Evolutionary conservation across 64 coral and sea anemone genomes (phyloP).

Genomic region (Montipora sp.): DNA sequence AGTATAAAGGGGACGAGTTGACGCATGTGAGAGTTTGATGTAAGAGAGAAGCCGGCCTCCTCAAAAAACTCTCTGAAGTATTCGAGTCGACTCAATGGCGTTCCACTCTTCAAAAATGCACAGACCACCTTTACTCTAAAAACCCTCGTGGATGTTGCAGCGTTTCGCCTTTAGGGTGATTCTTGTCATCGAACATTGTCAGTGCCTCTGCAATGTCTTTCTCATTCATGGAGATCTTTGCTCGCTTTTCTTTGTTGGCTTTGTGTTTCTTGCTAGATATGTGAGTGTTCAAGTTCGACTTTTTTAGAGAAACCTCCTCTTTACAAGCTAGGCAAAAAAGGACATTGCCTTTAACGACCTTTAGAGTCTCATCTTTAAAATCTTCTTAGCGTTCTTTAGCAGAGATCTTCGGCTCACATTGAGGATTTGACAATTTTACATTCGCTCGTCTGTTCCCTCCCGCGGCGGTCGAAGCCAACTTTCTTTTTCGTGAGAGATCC

Average conservation of each 20-base stretch:
- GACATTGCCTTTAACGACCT: background rate
- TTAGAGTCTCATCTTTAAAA: constrained; percentile 38
- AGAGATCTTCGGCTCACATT: background rate
- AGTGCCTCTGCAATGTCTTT: constrained; percentile 36
- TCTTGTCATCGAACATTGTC: background rate
- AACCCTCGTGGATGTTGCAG: constrained; percentile 19
- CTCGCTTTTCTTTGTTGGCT: constrained; percentile 32
- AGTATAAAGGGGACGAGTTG: constrained; percentile 48
- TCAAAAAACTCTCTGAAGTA: constrained; percentile 59
- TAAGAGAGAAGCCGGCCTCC: constrained; percentile 30
- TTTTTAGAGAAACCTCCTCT: background rate
- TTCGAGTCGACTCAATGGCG: constrained; percentile 38
- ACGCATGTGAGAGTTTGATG: constrained; percentile 42
- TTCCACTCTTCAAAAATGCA: constrained; percentile 53
- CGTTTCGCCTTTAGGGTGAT: constrained; percentile 39
- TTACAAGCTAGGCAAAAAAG: constrained; percentile 18
- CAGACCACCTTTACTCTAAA: constrained; percentile 44
- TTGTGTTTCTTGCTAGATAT: constrained; percentile 19
- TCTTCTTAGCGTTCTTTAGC: background rate
- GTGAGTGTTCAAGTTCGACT: background rate
- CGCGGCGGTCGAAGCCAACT: background rate
- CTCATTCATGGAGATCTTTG: background rate
- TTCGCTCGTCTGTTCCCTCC: background rate
- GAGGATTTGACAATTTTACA: constrained; percentile 8
- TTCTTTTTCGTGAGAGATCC: constrained; percentile 12